phyloP scores from a whole-genome alignment of 2,797 vertebrate genomes.

The Pseudochaenichthys georgianus region DNA sequence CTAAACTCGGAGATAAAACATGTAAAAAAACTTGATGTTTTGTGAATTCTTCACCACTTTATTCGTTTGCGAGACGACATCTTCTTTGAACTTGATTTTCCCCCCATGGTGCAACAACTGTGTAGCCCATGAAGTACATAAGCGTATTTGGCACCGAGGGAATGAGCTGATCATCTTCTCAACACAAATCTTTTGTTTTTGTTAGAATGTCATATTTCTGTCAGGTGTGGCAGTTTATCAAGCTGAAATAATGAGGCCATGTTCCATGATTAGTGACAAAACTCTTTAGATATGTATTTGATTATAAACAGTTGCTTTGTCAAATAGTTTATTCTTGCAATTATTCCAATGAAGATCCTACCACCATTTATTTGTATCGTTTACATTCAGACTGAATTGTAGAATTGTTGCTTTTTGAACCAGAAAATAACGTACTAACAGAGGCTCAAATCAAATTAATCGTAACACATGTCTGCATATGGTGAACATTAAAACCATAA shows the following conservation, averaged over 20 bases:
- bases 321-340: conserved; percentile 38
- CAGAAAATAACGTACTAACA: neutral
- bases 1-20: conserved; percentile 79
- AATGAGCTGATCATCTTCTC: conserved; percentile 68
- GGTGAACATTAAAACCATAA: conserved; percentile 32
- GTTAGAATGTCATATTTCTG: conserved; percentile 79
- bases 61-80: conserved; percentile 73
- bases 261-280: conserved; percentile 68
- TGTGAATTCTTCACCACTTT: conserved; percentile 75
- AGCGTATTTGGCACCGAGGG: conserved; percentile 71
- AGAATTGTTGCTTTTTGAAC: neutral
- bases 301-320: conserved; percentile 57
- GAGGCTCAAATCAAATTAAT: conserved; percentile 9
- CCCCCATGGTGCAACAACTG: conserved; percentile 58
- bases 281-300: conserved; percentile 73
- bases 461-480: conserved; percentile 17
- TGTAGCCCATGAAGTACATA: conserved; percentile 65
- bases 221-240: conserved; percentile 84
- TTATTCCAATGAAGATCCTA: conserved; percentile 26
- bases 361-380: conserved; percentile 21
- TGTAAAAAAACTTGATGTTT: conserved; percentile 73
- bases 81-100: conserved; percentile 79
- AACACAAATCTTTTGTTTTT: conserved; percentile 75
- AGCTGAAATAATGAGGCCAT: conserved; percentile 86
- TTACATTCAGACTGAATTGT: conserved; percentile 20